Evolutionary conservation across 2,113 vertebrate genomes (phyloP).

Genomic region (Anolis sagrei): DNA sequence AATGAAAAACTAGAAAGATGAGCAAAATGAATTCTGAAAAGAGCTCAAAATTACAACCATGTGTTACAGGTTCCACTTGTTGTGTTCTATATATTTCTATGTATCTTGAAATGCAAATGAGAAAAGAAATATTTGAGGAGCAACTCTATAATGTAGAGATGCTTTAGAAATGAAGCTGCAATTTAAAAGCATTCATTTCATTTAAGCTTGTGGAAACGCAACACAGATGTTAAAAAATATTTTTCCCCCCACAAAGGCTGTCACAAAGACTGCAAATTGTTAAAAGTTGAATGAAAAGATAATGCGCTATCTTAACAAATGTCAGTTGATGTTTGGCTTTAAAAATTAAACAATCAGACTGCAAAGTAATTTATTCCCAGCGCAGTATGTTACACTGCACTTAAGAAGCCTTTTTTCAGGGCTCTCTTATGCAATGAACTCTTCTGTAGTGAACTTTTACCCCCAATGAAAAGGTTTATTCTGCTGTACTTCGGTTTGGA

Average conservation of each 20-base stretch:
- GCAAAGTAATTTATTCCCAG: neutral
- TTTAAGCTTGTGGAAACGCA: neutral
- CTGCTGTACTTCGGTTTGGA: neutral
- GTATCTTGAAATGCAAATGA: neutral
- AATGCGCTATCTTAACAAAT: neutral
- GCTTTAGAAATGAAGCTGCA: neutral
- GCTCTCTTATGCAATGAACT: neutral
- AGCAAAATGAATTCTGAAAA: neutral
- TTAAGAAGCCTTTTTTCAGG: neutral
- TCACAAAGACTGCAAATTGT: neutral
- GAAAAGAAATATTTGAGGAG: neutral
- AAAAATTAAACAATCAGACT: neutral
- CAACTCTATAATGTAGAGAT: neutral
- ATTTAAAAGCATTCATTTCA: neutral
- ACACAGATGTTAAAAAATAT: neutral
- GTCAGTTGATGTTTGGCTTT: neutral
- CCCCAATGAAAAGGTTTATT: neutral
- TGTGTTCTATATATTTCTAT: neutral
- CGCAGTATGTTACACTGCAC: neutral
- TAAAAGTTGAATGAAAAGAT: neutral
- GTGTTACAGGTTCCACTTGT: neutral
- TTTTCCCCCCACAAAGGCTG: neutral
- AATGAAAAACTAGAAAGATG: neutral
- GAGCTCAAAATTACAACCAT: neutral
- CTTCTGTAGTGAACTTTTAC: neutral